phyloP scores from a whole-genome alignment of 2,888 invertebrate species.

The Caenorhabditis becei region DNA sequence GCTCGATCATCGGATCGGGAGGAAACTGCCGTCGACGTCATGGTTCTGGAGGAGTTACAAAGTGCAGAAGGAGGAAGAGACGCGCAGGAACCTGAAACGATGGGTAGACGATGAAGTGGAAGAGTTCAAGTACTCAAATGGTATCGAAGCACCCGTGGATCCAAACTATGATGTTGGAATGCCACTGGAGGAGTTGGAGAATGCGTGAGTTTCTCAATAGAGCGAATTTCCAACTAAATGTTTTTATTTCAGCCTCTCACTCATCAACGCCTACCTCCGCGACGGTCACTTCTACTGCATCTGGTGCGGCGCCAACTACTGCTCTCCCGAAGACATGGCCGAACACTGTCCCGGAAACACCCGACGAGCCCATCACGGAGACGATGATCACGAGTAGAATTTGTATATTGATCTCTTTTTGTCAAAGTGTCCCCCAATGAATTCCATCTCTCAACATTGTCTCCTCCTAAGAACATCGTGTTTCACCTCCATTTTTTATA shows the following conservation, averaged over 20 bases:
- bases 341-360: constrained; percentile 73
- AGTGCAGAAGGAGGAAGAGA: constrained; percentile 56
- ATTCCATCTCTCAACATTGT: neutral
- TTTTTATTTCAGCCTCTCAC: constrained; percentile 63
- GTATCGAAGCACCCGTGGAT: constrained; percentile 68
- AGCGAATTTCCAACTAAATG: neutral
- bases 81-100: constrained; percentile 10
- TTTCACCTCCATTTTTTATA: constrained; percentile 16
- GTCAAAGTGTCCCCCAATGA: neutral
- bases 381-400: constrained; percentile 48
- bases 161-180: constrained; percentile 61
- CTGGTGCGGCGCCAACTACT: constrained; percentile 77
- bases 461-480: constrained; percentile 23
- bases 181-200: constrained; percentile 61
- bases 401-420: neutral
- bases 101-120: constrained; percentile 31
- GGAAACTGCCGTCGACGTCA: constrained; percentile 30
- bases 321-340: constrained; percentile 67
- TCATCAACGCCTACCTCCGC: constrained; percentile 71
- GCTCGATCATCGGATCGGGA: constrained; percentile 70
- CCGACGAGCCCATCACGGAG: constrained; percentile 72
- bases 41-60: constrained; percentile 68
- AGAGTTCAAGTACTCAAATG: constrained; percentile 71
- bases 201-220: constrained; percentile 47
- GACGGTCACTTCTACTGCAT: constrained; percentile 75